Base-by-base conservation (phyloP, 2,797 vertebrate species). In the Tauraco hartlaubi region DNA sequence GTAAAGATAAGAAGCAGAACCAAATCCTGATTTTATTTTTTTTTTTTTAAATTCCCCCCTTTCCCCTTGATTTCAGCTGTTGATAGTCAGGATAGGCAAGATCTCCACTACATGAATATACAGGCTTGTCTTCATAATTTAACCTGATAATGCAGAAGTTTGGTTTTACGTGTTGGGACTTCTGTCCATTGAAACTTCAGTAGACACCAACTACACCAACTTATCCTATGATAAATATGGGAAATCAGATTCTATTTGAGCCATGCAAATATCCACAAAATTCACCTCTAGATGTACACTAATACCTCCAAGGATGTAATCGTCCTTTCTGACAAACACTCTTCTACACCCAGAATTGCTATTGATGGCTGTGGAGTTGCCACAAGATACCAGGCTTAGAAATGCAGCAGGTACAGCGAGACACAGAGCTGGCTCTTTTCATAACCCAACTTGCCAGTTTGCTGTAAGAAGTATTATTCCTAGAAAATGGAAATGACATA, bases 401-500 rank as follows among this genome's bases (percentile, higher is more conserved):
- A 82, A 7, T 0, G 0, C 68, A 67, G 84, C 84, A 87, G 81
- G 81, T 74, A 56, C 92, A 77, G 56, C 5, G 7, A 79, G 84
- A 43, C 41, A 29, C 23, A 26, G 64, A 71, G 91, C 72, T 81
- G 88, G 46, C 62, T 87, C 81, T 89, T 79, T 35, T 48, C 58
- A 39, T 44, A 77, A 39, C 18, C 49, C 48, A 20, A 4, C 77
- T 41, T 82, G 71, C 73, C 54, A 39, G 54, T 72, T 84, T 88
- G 41, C 69, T 92, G 25, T 61, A 54, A 76, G 73, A 78, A 77
- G 62, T 59, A 61, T 71, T 61, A 58, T 72, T 93, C 94, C 88
- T 92, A 84, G 76, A 84, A 94, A 90, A 77, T 85, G 68, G 75
- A 74, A 88, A 81, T 93, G 35, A 68, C 28, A 75, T 84, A n/a